Evolutionary conservation across 2,113 vertebrate species (phyloP), one percentile per base, ranked within the genome.

Genomic region (Aspiorhynchus laticeps): DNA sequence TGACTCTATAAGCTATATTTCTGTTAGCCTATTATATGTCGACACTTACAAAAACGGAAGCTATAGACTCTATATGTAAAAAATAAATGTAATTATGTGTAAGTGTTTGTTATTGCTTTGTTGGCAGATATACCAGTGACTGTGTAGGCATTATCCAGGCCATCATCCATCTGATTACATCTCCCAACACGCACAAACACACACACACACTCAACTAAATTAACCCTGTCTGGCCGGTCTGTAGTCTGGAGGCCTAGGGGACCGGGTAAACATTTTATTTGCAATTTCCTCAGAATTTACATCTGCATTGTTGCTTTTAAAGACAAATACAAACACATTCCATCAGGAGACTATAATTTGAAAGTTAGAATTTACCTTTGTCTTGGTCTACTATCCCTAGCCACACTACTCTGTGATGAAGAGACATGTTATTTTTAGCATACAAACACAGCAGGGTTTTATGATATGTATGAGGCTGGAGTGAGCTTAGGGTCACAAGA

Each of bases 311-410:
- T 80, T 80, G 53, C 87, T 78, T 59, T 61, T 51, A 67, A 21
- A 84, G 24, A 76, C 86, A 84, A 59, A 88, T 15, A 51, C 65
- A 38, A 21, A 83, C 51, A 61, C 84, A 87, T 38, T 71, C 59
- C 85, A 84, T 21, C 43, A 79, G 87, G 87, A 85, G 67, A 89
- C 73, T 81, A 65, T 85, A 89, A 90, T 88, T 87, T 90, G 56
- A 59, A 67, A 51, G 19, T 51, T 59, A 31, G 26, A 33, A 51
- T 59, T 43, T 76, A 53, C 71, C 28, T 75, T 48, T 80, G 61
- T 76, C 26, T 76, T 53, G n/a, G 4, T 21, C 24, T n/a, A 15
- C 53, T 82, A 33, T 6, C 31, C 78, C 8, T 10, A 59, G 65
- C 15, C 28, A n/a, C 5, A 80, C 36, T n/a, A 43, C 17, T 4